phyloP scores from a whole-genome alignment of 2,797 vertebrate genomes.

The Alosa sapidissima region DNA sequence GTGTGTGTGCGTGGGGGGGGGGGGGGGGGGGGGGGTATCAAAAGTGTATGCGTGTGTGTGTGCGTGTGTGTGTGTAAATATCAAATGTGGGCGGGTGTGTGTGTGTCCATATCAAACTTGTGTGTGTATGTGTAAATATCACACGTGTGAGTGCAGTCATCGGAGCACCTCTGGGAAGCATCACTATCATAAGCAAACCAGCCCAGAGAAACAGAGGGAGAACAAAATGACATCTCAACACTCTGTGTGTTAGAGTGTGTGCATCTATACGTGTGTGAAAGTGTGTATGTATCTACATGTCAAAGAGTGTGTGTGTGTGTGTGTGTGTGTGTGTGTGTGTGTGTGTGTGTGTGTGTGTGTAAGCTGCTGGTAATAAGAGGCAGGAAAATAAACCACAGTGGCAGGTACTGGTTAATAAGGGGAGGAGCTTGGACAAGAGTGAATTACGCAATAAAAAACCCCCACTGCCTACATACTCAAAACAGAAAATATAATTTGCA shows the following conservation, averaged over 20 bases:
- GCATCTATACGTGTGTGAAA: neutral
- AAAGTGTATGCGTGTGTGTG: no score
- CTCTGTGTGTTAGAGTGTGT: neutral
- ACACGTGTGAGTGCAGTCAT: neutral
- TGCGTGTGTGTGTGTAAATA: no score
- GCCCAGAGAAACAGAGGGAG: neutral
- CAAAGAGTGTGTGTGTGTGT: neutral
- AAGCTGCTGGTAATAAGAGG: neutral
- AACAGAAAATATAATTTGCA: neutral
- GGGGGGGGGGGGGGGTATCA: no score
- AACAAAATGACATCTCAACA: neutral
- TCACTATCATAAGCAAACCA: neutral
- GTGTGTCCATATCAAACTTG: no score
- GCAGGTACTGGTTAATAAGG: constrained; percentile 42
- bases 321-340: neutral
- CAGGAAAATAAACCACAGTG: neutral
- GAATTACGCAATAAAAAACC: constrained; percentile 28
- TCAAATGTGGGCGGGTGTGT: no score
- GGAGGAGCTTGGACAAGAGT: constrained; percentile 37
- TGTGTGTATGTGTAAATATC: no score
- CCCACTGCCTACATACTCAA: neutral
- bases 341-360: neutral
- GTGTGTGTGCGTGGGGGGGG: no score
- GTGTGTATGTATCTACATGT: neutral
- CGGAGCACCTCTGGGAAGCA: neutral